A percentile compares a stretch with the other conserved stretches of the same genome.
These are phyloP conservation scores for Prunella fulvescens DNA, from an alignment of 2,113 vertebrate genomes.

Conservation along the genomic window DNA sequence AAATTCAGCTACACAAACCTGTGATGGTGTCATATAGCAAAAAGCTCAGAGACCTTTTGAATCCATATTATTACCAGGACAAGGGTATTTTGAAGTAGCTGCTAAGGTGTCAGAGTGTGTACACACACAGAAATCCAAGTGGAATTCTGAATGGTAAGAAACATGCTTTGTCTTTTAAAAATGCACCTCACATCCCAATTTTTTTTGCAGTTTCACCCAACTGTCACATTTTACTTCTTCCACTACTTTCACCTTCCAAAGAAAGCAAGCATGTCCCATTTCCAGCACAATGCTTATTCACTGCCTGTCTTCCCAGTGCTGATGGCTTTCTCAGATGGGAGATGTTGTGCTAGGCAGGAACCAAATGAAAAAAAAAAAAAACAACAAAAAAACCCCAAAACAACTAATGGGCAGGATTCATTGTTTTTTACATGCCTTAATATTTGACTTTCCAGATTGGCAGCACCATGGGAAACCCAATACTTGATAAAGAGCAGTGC, in stretches of 20 bases:
- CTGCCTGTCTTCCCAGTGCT: conserved; percentile 27
- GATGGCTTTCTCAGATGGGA: conserved; percentile 76
- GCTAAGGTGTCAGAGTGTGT: background rate
- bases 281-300: conserved; percentile 49
- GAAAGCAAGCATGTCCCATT: conserved; percentile 71
- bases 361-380: conserved; percentile 26
- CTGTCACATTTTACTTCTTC: conserved; percentile 62
- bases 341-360: conserved; percentile 44
- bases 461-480: conserved; percentile 59
- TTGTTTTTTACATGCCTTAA: conserved; percentile 40
- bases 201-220: conserved; percentile 30
- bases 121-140: background rate
- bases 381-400: background rate
- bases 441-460: conserved; percentile 68
- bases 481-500: conserved; percentile 1
- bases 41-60: background rate
- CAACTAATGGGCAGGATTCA: conserved; percentile 32
- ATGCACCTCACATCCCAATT: background rate
- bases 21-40: background rate
- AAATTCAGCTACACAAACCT: background rate
- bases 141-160: background rate
- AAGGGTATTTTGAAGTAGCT: background rate
- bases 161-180: background rate
- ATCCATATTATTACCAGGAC: background rate
- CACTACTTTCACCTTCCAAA: conserved; percentile 64